phyloP scores from a whole-genome alignment of 2,113 vertebrate species.

The Australoheros scitulus region DNA sequence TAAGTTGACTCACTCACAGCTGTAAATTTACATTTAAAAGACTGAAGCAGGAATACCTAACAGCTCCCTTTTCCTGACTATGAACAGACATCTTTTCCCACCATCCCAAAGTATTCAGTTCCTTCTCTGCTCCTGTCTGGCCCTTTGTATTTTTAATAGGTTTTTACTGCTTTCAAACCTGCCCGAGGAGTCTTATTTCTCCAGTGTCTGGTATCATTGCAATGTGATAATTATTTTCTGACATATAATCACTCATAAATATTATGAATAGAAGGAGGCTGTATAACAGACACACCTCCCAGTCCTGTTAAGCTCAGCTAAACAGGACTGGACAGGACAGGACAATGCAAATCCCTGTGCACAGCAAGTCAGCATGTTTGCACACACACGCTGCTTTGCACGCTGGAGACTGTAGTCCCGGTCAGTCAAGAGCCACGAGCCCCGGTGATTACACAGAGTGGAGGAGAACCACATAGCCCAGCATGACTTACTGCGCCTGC shows the following conservation, averaged over 20 bases:
- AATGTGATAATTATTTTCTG: background rate
- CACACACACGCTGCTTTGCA: slow-evolving; percentile 56
- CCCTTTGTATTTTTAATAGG: background rate
- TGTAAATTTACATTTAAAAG: background rate
- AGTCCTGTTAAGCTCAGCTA: slow-evolving; percentile 80
- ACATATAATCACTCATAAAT: slow-evolving; percentile 22
- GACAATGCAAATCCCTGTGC: slow-evolving; percentile 78
- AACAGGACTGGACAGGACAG: too few species aligned
- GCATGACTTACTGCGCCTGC: slow-evolving; percentile 44
- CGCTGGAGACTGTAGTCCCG: slow-evolving; percentile 65
- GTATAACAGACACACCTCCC: slow-evolving; percentile 51
- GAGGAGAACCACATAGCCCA: slow-evolving; percentile 67
- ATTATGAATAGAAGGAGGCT: slow-evolving; percentile 24
- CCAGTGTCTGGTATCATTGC: background rate
- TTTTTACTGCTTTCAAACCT: background rate
- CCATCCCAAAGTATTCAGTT: background rate
- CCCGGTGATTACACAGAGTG: slow-evolving; percentile 15
- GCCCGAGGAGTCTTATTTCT: background rate
- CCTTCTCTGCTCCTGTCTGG: background rate
- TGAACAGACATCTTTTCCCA: background rate
- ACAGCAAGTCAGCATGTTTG: slow-evolving; percentile 80
- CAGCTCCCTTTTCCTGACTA: background rate
- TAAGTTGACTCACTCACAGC: background rate
- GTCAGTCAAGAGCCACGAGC: slow-evolving; percentile 42
- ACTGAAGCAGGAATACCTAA: background rate